Evolutionary conservation across 2,113 vertebrate species (phyloP), one percentile per base, ranked within the genome.

Genomic region (Uropsilus gracilis): DNA sequence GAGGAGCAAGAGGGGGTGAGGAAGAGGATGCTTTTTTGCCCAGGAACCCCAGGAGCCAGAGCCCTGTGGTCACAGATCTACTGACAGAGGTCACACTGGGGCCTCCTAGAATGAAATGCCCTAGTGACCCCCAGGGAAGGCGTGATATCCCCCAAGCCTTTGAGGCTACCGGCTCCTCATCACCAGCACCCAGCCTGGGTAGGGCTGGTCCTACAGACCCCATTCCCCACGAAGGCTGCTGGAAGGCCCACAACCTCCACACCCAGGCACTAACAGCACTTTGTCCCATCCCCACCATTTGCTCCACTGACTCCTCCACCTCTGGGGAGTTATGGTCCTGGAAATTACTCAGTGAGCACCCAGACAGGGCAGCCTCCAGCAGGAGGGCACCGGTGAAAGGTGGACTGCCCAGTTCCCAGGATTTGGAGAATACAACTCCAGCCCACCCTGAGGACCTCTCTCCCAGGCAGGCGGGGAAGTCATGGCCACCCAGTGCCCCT

Each of bases 11-110:
- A 82, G 97, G 96, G 53, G 96, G 95, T 72, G 97, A 97, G 17
- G 98, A 98, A 88, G 98, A 98, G 66, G 98, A 98, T 75, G 94
- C 96, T 64, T 97, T 98, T 92, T 98, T 98, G 6, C 98, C 98
- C 9, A 97, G 97, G 96, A 90, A 98, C 97, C 72, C 97, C 97
- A 97, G 98, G 97, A 97, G 93, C 44, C 96, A 26, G 85, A 92
- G 75, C 64, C 53, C 77, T 39, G 48, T 22, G 42, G 55, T 57
- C 53, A 17, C 82, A 53, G 78, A 81, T 28, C 53, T 84, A 0
- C 1, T 91, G 64, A 89, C 94, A 46, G 97, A 80, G 37, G 20
- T 77, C 81, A 72, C 42, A 6, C 80, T 90, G 77, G 92, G 89
- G 30, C 26, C 64, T 80, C 81, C 92, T 37, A 85, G 22, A 78